phyloP scores from a whole-genome alignment of 2,113 vertebrate genomes.

The Lophochroa leadbeateri region DNA sequence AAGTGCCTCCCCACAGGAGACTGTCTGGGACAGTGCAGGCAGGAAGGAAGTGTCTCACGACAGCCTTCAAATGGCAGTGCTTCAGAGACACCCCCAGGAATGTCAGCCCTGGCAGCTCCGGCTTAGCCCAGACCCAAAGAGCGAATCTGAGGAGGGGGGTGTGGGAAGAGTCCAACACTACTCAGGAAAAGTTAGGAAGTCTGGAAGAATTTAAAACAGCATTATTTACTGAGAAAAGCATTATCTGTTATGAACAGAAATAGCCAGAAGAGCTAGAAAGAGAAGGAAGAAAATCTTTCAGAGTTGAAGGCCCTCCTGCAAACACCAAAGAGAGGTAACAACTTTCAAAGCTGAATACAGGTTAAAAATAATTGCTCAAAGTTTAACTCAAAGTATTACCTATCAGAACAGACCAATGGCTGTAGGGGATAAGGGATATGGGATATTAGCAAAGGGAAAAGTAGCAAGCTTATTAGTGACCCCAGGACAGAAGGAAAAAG shows the following conservation, averaged over 20 bases:
- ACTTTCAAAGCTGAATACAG: not conserved
- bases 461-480: not conserved
- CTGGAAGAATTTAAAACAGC: not conserved
- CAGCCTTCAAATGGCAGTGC: conserved; percentile 35
- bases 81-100: not conserved
- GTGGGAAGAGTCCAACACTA: not conserved
- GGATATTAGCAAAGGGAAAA: not conserved
- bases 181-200: not conserved
- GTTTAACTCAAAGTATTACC: not conserved
- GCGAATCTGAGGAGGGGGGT: not conserved
- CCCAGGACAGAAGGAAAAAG: not conserved
- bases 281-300: not conserved
- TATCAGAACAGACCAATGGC: not conserved
- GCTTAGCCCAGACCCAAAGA: not conserved
- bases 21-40: conserved; percentile 58
- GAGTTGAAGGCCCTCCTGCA: not conserved
- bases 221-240: not conserved
- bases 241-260: not conserved
- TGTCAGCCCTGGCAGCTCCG: not conserved
- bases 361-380: not conserved
- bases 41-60: conserved; percentile 64
- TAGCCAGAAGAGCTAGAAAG: not conserved
- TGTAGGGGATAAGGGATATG: not conserved
- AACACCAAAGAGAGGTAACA: not conserved
- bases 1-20: conserved; percentile 64